Evolutionary conservation across 2,888 invertebrate genomes (phyloP), one percentile per base, ranked within the genome.

Genomic region (Labia minor): DNA sequence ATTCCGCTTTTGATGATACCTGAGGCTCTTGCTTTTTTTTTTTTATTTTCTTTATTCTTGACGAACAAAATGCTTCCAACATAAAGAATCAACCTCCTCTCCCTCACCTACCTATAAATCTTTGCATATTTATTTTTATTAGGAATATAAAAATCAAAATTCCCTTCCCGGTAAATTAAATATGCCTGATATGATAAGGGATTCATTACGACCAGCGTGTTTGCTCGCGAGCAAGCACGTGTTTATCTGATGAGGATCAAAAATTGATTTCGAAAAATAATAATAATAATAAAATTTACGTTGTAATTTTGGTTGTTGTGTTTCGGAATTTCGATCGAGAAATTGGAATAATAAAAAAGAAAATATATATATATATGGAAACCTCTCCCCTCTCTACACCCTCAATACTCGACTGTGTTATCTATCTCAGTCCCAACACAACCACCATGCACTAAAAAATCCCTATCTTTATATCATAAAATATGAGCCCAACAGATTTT

Each of bases 401-500:
- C 4, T n/a, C 6, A 49, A 49, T n/a, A 49, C 14, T 2, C 14
- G 16, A 33, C 6, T 8, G 11, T 33, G 49, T 49, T 49, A 49
- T 49, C 49, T 49, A 49, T 49, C 49, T 49, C 49, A 49, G 49
- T 49, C 49, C 16, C 49, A 49, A 16, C 49, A 49, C 49, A 49
- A 49, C 49, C 49, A 49, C 14, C 49, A 16, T n/a, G n/a, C 49
- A 49, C 49, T n/a, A 49, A 49, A 49, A 49, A 49, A n/a, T 16
- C 49, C 49, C 49, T 49, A 49, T 49, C 49, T 49, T 49, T 49
- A 49, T 10, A 49, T 49, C 49, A 49, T 49, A 49, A 49, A 49
- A 49, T 49, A 49, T 49, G 49, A 49, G 49, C 8, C 49, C 49
- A 49, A 49, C 49, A 49, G 49, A 49, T 49, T 49, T 49, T 49